Evolutionary conservation across 2,113 vertebrate species (phyloP), one percentile per base, ranked within the genome.

Genomic region (Condylura cristata): DNA sequence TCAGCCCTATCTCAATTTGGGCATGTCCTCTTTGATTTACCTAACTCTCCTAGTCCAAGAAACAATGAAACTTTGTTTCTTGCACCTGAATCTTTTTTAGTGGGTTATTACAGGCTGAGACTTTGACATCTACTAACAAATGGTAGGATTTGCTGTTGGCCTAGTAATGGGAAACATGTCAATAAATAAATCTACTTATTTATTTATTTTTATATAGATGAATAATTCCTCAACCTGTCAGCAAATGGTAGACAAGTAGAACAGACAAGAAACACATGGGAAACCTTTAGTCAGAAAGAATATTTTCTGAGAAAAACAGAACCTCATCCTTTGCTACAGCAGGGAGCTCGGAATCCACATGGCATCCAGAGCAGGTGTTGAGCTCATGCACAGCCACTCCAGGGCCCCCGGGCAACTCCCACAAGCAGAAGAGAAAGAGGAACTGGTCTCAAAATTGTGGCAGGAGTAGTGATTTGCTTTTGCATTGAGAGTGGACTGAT

Each of bases 281-380:
- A 89, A 92, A 60, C 80, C 56, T 92, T 70, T 34, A 86, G 92
- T 92, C 89, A 92, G 82, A 86, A 89, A 95, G 61, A 89, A 72
- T 71, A 94, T 66, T 89, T 95, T 58, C 56, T 53, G 61, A 86
- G 56, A 32, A 83, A 85, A 86, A 86, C 24, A 86, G 61, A 89
- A 85, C 58, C 8, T 78, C 80, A 66, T 89, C 34, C 26, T 89
- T 65, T 32, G 46, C 56, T 81, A 80, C 18, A 72, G 56, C 74
- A 76, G 17, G 70, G 46, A 34, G 56, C 48, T 56, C 76, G 66
- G 58, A 61, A 72, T 41, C 60, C 66, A n/a, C 56, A 41, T 76
- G 82, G 71, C 53, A 37, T 41, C 58, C 11, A 48, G 44, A 90
- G 46, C 79, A 95, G 58, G 26, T 70, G 65, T 37, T 44, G 37